Base-by-base conservation (phyloP, 92 coral and sea anemone species). In the Palythoa heliodiscus region DNA sequence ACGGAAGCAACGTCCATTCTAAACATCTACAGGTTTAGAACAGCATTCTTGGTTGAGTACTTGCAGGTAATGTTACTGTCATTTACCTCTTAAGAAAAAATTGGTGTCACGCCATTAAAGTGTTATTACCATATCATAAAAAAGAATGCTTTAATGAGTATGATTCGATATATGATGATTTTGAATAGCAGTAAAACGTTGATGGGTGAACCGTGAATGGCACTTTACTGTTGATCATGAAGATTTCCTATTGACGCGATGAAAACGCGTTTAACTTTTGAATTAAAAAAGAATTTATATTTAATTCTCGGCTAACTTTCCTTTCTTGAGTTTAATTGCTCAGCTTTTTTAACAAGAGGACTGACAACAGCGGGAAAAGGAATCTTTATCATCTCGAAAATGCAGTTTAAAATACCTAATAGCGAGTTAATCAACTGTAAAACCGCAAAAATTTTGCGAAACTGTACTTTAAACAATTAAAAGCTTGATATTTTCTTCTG, bases 31-130 rank as follows among this genome's bases (percentile, higher is more conserved):
- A 74, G 11, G 16, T 24, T 53, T 48, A 9, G 11, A 43, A 64
- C 6, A 80, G 12, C 37, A n/a, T 78, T 60, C 57, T 78, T 61
- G 55, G 25, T 61, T 25, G 61, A 61, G 84, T 64, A 23, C 8
- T 38, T 66, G 35, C 10, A 0, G 50, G 5, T 4, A 52, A 16
- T 22, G 20, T 53, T 47, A 64, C 57, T 64, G 74, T 48, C 72
- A 79, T 80, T 80, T 64, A 11, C 74, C 73, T 64, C 74, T 80
- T 80, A 40, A 52, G 40, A 64, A 80, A 43, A 16, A 50, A 19
- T 78, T 60, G 25, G 71, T 22, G 38, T 29, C 54, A 24, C 53
- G 35, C 84, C 57, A 43, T 40, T 13, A 7, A 80, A 23, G 47
- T 80, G 40, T 23, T 64, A 43, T 80, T 13, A 66, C 84, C 40